Base-by-base conservation (phyloP, 2,113 vertebrate genomes). In the Prionailurus viverrinus region DNA sequence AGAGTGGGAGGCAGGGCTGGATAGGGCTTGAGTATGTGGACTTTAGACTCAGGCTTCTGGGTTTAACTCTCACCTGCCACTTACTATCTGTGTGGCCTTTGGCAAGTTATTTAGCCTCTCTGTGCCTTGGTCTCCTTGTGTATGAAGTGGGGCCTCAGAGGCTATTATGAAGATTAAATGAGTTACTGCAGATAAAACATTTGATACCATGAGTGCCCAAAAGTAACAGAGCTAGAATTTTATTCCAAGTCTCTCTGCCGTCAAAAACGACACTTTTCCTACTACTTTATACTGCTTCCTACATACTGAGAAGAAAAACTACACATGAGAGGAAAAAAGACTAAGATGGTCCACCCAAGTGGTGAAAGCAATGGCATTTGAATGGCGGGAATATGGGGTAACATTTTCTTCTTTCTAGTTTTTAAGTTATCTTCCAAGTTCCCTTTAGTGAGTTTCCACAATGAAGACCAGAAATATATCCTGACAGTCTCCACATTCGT, bases 401-500 rank as follows among this genome's bases (percentile, higher is more conserved):
- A 73, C n/a, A 73, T 85, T 90, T 79, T 71, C 25, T 87, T 84
- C 14, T 89, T 96, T 93, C 53, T 79, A n/a, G 29, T 53, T 94
- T 86, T 71, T 48, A 63, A 89, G 27, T 66, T 78, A 51, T 84
- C 93, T 89, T 58, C 33, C 33, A 96, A 61, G 21, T 84, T 68
- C 90, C 11, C 36, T 36, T 85, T 29, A 61, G 80, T 78, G 71
- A 79, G 31, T n/a, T 69, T 86, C 15, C 36, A 23, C 48, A n/a
- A 68, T 41, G 48, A 89, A 79, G 25, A 93, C 58, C 58, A 48
- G 48, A 94, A 81, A 39, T 36, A 58, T 7, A 9, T 48, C 18
- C 39, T 48, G 31, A 74, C 31, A 81, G 39, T 19, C 19, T 74
- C 82, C 7, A 36, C 3, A 39, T 81, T 78, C 18, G 36, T 81